Evolutionary conservation across 2,797 vertebrate genomes (phyloP).

Genomic region (Gambelia wislizenii): DNA sequence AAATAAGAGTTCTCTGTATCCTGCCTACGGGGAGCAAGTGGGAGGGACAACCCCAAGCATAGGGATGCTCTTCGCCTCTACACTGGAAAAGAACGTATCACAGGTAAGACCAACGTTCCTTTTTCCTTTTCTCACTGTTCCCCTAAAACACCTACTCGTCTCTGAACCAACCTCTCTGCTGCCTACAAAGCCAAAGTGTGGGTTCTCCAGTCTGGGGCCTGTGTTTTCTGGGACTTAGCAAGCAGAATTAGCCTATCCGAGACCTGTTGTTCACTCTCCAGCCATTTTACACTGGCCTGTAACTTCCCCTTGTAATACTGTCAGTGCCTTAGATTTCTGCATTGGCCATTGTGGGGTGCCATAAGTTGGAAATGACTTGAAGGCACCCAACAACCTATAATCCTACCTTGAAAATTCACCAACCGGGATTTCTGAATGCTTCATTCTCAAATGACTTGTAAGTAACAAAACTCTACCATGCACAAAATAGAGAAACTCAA

Average conservation of each 20-base stretch:
- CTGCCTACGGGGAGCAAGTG: too few species aligned
- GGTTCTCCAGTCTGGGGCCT: neutral
- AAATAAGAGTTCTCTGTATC: too few species aligned
- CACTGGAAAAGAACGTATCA: too few species aligned
- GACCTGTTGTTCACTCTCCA: too few species aligned
- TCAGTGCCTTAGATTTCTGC: neutral
- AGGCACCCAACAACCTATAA: too few species aligned
- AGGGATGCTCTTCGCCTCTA: too few species aligned
- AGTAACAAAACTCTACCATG: accelerated
- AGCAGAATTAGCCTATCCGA: too few species aligned
- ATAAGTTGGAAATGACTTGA: too few species aligned
- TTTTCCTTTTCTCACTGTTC: neutral
- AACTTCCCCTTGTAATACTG: too few species aligned
- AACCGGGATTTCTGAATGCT: accelerated
- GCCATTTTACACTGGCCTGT: too few species aligned
- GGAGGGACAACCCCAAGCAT: too few species aligned
- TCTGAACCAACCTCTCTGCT: neutral
- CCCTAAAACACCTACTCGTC: neutral
- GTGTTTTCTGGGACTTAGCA: neutral
- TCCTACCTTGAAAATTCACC: neutral
- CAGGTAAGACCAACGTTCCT: too few species aligned
- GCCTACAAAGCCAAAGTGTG: neutral
- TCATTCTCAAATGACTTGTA: accelerated
- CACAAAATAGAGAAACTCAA: neutral
- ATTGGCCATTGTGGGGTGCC: neutral